phyloP scores from a whole-genome alignment of 2,888 invertebrate species.

The Acleris laterana region DNA sequence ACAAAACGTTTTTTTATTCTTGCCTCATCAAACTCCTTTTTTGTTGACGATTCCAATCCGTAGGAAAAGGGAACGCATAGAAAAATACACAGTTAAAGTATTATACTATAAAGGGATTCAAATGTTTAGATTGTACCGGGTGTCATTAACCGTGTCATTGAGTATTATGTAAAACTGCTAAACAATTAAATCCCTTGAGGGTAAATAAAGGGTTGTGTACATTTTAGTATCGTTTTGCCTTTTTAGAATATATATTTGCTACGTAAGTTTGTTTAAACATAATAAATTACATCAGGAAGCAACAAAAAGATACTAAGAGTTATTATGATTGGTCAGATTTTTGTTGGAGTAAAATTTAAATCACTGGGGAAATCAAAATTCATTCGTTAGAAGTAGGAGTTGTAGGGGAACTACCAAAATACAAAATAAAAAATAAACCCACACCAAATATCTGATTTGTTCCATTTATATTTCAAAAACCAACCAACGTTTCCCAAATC shows the following conservation, averaged over 20 bases:
- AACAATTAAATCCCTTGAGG: no score
- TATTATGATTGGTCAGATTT: not conserved
- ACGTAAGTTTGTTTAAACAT: not conserved
- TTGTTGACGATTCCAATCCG: constrained; percentile 55
- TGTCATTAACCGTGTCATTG: no score
- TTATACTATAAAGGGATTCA: constrained; percentile 8
- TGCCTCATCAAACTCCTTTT: constrained; percentile 90
- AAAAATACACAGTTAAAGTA: constrained; percentile 72
- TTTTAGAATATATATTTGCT: not conserved
- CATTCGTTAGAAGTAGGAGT: not conserved
- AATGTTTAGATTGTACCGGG: no score
- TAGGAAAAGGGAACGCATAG: constrained; percentile 55
- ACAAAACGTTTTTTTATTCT: constrained; percentile 60
- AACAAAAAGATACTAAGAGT: constrained; percentile 5
- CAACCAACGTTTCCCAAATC: not conserved
- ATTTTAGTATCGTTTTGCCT: constrained; percentile 1
- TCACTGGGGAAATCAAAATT: not conserved
- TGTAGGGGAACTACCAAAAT: not conserved
- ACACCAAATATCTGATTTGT: not conserved
- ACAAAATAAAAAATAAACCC: not conserved
- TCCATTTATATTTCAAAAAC: not conserved
- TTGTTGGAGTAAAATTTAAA: not conserved
- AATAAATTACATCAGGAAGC: not conserved
- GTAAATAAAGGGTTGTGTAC: not conserved
- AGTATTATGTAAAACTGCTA: no score